Base-by-base conservation (phyloP, 2,113 vertebrate genomes). In the Gymnorhina tibicen region DNA sequence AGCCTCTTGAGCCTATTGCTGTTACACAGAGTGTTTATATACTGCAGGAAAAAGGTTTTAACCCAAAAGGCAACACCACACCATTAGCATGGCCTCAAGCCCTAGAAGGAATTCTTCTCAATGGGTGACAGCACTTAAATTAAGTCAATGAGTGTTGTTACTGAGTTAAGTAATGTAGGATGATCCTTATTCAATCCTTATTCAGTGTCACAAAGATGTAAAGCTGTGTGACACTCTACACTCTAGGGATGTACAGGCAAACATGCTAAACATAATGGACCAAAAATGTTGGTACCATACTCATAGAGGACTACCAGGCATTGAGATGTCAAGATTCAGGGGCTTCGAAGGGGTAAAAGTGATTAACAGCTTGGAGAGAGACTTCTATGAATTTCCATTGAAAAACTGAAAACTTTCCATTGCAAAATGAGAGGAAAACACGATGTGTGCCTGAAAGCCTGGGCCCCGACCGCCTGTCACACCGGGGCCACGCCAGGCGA, bases 191-290 rank as follows among this genome's bases (percentile, higher is more conserved):
- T 53, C 28, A 64, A 35, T 58, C 33, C 21, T 56, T 58, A 59
- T 59, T 59, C 15, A 30, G 14, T 6, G 9, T 42, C 50, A 70
- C 86, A 10, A 44, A 70, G 55, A 70, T 14, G 13, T 8, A 63
- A 27, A 67, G 47, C 37, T 62, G 9, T 1, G 37, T 20, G 16
- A 27, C 55, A 22, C 1, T 7, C n/a, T 42, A 20, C 32, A 1
- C n/a, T 33, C 28, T 0, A 39, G 7, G 32, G 41, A 73, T 2
- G 1, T 42, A 58, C 32, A 28, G 8, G 62, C 56, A 75, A 70
- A 47, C 21, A 13, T 1, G 3, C 53, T 58, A 21, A 53, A 72
- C 7, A 2, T 2, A 33, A 67, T 0, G 3, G n/a, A 44, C 33
- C 18, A 19, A 30, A 58, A 86, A 55, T 1, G 7, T 13, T n/a